These are phyloP conservation scores for Lonchura striata DNA, from an alignment of 2,113 vertebrate genomes.

Conservation along the genomic window DNA sequence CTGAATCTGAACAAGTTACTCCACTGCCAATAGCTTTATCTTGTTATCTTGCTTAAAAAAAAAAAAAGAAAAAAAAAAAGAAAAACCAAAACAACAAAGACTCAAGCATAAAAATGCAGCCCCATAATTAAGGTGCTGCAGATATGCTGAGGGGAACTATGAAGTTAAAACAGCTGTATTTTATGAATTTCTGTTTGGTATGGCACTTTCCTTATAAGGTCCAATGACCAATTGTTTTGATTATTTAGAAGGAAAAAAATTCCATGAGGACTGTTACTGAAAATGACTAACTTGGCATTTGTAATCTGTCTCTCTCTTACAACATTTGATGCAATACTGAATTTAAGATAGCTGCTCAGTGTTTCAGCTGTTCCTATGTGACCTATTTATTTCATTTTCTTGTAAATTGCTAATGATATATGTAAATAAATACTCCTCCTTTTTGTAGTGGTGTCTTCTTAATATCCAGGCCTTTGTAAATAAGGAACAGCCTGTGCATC, in stretches of 20 bases:
- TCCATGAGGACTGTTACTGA: slow-evolving; percentile 60
- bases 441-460: neutral
- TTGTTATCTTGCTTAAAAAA: neutral
- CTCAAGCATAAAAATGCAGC: neutral
- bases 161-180: slow-evolving; percentile 53
- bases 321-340: slow-evolving; percentile 38
- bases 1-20: neutral
- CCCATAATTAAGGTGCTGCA: slow-evolving; percentile 8
- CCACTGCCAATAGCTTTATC: neutral
- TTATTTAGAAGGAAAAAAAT: slow-evolving; percentile 66
- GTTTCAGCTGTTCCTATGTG: neutral
- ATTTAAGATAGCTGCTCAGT: neutral
- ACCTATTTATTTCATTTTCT: neutral
- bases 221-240: slow-evolving; percentile 68
- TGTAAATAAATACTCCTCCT: slow-evolving; percentile 5
- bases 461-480: neutral
- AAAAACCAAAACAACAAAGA: neutral
- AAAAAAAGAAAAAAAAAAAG: neutral
- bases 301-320: slow-evolving; percentile 5
- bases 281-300: slow-evolving; percentile 63
- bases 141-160: neutral
- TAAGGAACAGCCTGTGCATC: neutral
- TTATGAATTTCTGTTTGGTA: slow-evolving; percentile 38
- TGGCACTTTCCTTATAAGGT: slow-evolving; percentile 58
- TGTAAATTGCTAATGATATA: neutral